Percentiles rank a stretch among this genome's conserved stretches.
These are phyloP conservation scores for Acanthisitta chloris DNA, from an alignment of 2,113 vertebrate genomes.

Conservation along the genomic window DNA sequence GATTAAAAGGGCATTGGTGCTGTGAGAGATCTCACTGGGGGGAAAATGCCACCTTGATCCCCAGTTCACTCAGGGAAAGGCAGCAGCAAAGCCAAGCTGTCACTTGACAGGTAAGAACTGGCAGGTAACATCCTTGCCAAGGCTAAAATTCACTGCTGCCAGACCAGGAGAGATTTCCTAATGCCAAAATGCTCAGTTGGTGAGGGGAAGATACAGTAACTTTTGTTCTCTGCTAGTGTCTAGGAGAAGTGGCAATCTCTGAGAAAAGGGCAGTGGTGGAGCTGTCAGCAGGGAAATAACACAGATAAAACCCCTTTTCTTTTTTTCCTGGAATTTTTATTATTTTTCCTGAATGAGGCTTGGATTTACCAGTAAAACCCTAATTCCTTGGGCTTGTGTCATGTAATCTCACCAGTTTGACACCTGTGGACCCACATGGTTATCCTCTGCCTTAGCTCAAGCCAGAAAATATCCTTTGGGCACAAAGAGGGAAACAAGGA, in stretches of 20 bases:
- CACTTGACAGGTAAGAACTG: conserved; percentile 24
- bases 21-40: neutral
- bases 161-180: neutral
- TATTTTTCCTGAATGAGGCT: neutral
- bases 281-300: neutral
- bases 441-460: neutral
- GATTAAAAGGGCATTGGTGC: neutral
- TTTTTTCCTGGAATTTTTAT: neutral
- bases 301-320: neutral
- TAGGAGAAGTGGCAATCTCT: neutral
- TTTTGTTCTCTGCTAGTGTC: neutral
- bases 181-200: neutral
- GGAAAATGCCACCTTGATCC: neutral
- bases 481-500: neutral
- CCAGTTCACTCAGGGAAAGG: neutral
- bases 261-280: neutral
- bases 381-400: neutral
- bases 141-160: neutral
- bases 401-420: neutral
- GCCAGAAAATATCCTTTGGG: neutral
- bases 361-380: neutral
- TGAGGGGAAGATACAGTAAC: neutral
- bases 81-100: neutral
- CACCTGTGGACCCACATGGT: neutral
- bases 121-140: conserved; percentile 17